These are phyloP conservation scores for Pegea sp. DNA, from an alignment of 23 tunicate genomes.

Conservation along the genomic window DNA sequence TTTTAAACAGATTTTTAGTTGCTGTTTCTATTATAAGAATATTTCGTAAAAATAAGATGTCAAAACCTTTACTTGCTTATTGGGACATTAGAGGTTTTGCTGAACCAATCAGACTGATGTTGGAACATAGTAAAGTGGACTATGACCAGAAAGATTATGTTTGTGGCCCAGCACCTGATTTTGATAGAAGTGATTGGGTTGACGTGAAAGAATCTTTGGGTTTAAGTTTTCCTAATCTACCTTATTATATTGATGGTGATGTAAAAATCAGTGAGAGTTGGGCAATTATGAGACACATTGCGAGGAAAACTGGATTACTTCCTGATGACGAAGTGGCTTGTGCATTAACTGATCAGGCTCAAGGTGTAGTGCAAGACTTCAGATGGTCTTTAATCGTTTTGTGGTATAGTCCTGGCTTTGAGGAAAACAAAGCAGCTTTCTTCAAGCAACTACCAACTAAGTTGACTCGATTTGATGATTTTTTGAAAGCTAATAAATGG, in stretches of 20 bases:
- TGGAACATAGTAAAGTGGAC: conserved; percentile 18
- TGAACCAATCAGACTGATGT: conserved; percentile 57
- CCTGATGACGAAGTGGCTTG: conserved; percentile 11
- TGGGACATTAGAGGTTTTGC: conserved; percentile 84
- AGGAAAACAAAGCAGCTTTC: conserved; percentile 10
- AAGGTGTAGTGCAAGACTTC: conserved; percentile 41
- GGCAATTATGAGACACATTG: conserved; percentile 56
- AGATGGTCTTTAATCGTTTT: conserved; percentile 10
- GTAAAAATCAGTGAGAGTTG: conserved; percentile 41
- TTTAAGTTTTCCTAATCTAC: conserved; percentile 64
- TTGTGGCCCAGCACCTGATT: conserved; percentile 40
- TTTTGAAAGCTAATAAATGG: conserved; percentile 16
- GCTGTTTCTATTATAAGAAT: too few relatives aligned
- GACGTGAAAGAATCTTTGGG: conserved; percentile 25
- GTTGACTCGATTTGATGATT: conserved; percentile 10
- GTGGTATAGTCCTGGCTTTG: conserved; percentile 20
- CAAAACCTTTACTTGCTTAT: conserved; percentile 38
- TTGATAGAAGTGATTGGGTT: conserved; percentile 42
- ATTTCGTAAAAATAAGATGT: too few relatives aligned
- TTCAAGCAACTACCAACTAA: conserved; percentile 14
- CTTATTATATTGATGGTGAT: conserved; percentile 60
- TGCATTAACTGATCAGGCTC: conserved; percentile 13
- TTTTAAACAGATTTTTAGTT: too few relatives aligned
- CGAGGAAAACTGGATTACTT: conserved; percentile 17
- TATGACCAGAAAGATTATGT: conserved; percentile 49